phyloP scores from a whole-genome alignment of 2,113 vertebrate genomes.

The Conger conger region DNA sequence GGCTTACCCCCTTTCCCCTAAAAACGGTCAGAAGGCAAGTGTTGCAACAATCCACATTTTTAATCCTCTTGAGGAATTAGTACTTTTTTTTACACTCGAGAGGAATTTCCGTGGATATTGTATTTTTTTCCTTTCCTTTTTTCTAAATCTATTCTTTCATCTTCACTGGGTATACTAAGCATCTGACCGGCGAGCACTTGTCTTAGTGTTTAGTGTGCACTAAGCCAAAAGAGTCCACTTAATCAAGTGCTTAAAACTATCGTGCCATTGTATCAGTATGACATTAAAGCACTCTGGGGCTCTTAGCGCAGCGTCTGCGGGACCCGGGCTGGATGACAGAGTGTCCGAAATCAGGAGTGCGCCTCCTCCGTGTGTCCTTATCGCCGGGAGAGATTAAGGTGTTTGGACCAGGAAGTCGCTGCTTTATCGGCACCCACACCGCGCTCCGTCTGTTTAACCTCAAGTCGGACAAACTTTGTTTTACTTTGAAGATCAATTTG shows the following conservation, averaged over 20 bases:
- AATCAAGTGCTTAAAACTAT: neutral
- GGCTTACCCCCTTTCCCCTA: neutral
- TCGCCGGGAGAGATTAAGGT: constrained; percentile 20
- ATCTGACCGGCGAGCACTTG: neutral
- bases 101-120: neutral
- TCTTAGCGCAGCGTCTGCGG: neutral
- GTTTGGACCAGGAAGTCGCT: constrained; percentile 31
- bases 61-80: neutral
- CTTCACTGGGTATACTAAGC: neutral
- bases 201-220: neutral
- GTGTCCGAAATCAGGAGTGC: neutral
- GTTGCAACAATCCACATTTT: neutral
- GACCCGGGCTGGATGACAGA: neutral
- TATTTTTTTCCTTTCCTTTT: neutral
- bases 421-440: constrained; percentile 17
- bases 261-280: neutral
- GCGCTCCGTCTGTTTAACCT: constrained; percentile 18
- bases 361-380: neutral
- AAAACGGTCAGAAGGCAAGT: neutral
- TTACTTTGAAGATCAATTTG: constrained; percentile 28
- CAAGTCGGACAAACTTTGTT: constrained; percentile 18
- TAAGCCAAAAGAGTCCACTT: neutral
- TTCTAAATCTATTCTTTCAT: neutral
- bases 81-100: neutral
- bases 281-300: neutral